These are phyloP conservation scores for Peromyscus eremicus DNA, from an alignment of 2,797 vertebrate species.

Conservation along the genomic window DNA sequence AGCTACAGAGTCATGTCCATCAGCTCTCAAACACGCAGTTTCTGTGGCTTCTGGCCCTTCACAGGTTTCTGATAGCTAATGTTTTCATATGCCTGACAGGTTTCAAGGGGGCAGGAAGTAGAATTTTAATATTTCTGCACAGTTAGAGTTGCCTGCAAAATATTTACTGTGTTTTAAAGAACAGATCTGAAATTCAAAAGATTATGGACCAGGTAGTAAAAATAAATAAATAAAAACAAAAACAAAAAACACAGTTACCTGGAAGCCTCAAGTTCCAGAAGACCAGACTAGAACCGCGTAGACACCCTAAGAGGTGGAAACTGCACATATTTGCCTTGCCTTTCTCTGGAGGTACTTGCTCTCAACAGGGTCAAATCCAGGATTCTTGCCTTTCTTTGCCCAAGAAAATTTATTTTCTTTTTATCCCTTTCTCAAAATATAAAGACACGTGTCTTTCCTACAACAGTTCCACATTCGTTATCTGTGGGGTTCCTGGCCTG, in stretches of 20 bases:
- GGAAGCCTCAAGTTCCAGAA: neutral
- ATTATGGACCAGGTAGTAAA: neutral
- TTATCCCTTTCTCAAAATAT: neutral
- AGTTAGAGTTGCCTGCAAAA: neutral
- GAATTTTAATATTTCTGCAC: slow-evolving; percentile 33
- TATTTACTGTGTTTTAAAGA: slow-evolving; percentile 26
- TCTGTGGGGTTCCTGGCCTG: neutral
- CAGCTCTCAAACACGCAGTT: neutral
- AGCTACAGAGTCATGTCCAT: neutral
- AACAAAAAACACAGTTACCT: neutral
- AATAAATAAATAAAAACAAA: neutral
- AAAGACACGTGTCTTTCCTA: neutral
- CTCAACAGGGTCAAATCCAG: neutral
- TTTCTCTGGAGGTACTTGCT: neutral
- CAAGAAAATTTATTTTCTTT: slow-evolving; percentile 17
- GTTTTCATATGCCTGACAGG: neutral
- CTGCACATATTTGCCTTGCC: neutral
- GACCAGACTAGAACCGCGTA: neutral
- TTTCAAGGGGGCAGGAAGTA: neutral
- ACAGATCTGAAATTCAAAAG: neutral
- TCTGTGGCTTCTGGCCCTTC: neutral
- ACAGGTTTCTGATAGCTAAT: neutral
- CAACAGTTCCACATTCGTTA: neutral
- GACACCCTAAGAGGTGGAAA: neutral
- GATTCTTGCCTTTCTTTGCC: neutral